Conservation (phyloP, 2,797 vertebrate species). For the Argentina silus region DNA sequence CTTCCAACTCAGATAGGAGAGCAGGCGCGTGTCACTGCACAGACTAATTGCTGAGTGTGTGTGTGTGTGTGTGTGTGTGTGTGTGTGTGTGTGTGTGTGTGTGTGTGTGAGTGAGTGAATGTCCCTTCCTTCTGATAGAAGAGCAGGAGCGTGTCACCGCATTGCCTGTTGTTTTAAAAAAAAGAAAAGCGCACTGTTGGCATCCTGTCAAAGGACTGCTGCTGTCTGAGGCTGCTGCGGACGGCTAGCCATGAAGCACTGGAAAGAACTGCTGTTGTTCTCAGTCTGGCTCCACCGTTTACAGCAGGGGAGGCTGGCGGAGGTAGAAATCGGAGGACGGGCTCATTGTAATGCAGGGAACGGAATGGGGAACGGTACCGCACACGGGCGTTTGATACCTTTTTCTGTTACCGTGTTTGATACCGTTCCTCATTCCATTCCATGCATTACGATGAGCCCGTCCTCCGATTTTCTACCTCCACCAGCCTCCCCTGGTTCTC, state of each 20-base stretch:
- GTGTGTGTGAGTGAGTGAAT: background rate
- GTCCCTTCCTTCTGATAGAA: conserved; percentile 2
- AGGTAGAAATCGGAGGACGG: too few relatives aligned
- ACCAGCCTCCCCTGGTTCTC: too few relatives aligned
- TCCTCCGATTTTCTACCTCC: too few relatives aligned
- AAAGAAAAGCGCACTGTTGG: conserved; percentile 39
- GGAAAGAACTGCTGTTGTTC: background rate
- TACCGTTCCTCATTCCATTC: too few relatives aligned
- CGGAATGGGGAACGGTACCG: too few relatives aligned
- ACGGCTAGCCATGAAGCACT: background rate
- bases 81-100: background rate
- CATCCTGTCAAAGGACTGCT: conserved; percentile 33
- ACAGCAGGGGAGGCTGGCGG: background rate
- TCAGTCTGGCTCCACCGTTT: background rate
- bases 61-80: background rate
- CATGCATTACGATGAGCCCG: too few relatives aligned
- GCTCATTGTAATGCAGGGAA: too few relatives aligned
- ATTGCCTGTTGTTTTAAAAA: conserved; percentile 32
- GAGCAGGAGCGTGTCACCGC: conserved; percentile 2
- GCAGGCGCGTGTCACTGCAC: too few relatives aligned
- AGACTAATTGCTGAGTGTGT: too few relatives aligned
- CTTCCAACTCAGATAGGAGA: too few relatives aligned
- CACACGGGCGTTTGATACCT: too few relatives aligned
- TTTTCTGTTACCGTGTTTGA: too few relatives aligned
- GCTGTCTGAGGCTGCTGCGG: background rate